Conservation (phyloP, 2,797 vertebrate species). For the Acanthurus leucopareius region DNA sequence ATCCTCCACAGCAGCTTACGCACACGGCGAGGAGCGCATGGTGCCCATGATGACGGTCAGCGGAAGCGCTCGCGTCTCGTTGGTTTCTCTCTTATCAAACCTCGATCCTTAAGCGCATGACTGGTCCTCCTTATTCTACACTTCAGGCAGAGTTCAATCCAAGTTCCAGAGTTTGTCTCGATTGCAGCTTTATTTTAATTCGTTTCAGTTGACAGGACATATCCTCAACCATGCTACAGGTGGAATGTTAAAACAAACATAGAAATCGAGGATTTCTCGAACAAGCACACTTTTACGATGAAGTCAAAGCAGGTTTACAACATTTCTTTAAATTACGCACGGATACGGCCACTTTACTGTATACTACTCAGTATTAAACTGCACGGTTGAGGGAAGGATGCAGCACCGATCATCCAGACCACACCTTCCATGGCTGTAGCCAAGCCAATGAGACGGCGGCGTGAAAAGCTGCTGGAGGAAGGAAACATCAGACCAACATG, state of each 20-base stretch:
- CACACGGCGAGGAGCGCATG: conserved; percentile 53
- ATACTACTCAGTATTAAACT: conserved; percentile 48
- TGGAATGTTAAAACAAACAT: conserved; percentile 23
- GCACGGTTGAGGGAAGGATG: conserved; percentile 55
- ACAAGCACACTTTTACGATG: neutral
- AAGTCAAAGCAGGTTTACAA: neutral
- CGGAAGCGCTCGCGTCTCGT: conserved; percentile 35
- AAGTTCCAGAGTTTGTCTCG: conserved; percentile 6
- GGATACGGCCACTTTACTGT: neutral
- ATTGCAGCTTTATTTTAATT: neutral
- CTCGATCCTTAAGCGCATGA: conserved; percentile 6
- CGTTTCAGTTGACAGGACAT: conserved; percentile 1
- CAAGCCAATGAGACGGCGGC: conserved; percentile 68
- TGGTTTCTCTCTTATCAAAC: conserved; percentile 14
- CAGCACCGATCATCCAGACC: conserved; percentile 68
- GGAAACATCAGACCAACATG: neutral
- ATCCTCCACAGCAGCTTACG: conserved; percentile 59
- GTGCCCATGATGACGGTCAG: conserved; percentile 25
- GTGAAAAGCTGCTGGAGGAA: conserved; percentile 28
- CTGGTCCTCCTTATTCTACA: conserved; percentile 11
- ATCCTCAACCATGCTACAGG: conserved; percentile 53
- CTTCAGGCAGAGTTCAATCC: conserved; percentile 44
- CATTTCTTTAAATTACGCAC: neutral
- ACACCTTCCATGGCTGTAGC: conserved; percentile 73
- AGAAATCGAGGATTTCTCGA: neutral